Percentiles rank a stretch among this genome's conserved stretches.
Evolutionary conservation across 2,113 vertebrate genomes (phyloP).

Genomic region (Microtus pennsylvanicus): DNA sequence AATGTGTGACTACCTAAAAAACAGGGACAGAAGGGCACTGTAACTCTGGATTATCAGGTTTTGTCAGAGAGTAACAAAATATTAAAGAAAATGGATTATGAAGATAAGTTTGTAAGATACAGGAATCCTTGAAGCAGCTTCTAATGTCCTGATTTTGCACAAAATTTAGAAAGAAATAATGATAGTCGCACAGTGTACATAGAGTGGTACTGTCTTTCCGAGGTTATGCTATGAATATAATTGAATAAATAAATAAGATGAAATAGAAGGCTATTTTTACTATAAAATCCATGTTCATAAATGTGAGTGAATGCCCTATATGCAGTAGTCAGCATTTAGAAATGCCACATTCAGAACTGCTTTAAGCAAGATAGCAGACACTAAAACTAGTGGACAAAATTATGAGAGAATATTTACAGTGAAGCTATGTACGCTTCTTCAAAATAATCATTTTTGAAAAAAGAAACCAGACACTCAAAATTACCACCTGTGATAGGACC

Average conservation of each 20-base stretch:
- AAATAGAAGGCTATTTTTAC: background rate
- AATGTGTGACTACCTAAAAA: background rate
- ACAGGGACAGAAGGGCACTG: background rate
- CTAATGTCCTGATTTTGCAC: background rate
- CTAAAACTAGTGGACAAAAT: background rate
- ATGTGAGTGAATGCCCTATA: background rate
- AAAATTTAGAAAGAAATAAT: background rate
- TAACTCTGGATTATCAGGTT: background rate
- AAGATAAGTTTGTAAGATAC: background rate
- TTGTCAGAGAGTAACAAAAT: background rate
- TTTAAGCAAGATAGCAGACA: background rate
- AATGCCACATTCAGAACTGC: background rate
- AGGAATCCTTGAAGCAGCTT: background rate
- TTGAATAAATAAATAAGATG: background rate
- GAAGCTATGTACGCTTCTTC: background rate
- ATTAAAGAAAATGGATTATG: background rate
- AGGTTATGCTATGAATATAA: background rate
- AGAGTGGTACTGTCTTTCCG: background rate
- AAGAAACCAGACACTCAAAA: background rate
- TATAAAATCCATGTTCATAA: background rate
- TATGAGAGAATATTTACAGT: background rate
- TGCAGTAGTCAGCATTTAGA: background rate
- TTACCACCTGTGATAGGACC: background rate
- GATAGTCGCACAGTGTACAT: background rate
- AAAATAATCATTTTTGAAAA: background rate